A percentile compares a stretch with the other conserved stretches of the same genome.
These are phyloP conservation scores for Nebria salina DNA, from an alignment of 2,888 invertebrate species.

Conservation along the genomic window DNA sequence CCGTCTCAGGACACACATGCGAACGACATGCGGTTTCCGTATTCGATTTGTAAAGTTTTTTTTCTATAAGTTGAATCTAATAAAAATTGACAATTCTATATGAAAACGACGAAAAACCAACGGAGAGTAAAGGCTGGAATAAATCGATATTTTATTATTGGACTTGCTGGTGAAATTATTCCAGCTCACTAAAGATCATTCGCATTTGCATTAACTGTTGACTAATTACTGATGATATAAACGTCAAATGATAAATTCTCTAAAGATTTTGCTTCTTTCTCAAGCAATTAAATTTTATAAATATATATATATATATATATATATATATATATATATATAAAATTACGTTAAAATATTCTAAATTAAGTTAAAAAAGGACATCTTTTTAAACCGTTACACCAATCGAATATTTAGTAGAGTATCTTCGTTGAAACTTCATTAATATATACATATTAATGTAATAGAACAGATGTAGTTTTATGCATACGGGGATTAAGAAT, in stretches of 20 bases:
- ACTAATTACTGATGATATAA: not conserved
- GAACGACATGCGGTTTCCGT: not conserved
- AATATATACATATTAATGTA: too few species aligned
- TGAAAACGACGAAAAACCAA: not conserved
- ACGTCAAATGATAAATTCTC: not conserved
- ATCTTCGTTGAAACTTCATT: too few species aligned
- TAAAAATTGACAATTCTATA: not conserved
- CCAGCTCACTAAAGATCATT: not conserved
- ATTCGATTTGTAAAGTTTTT: slow-evolving; percentile 1
- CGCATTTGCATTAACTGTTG: not conserved
- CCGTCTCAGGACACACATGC: not conserved
- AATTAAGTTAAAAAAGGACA: too few species aligned
- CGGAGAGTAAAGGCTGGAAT: not conserved
- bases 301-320: too few species aligned
- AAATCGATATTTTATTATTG: not conserved
- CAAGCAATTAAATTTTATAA: not conserved
- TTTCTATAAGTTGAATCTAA: not conserved
- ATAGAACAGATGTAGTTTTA: too few species aligned
- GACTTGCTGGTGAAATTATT: not conserved
- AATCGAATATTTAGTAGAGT: too few species aligned
- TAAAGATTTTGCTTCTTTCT: not conserved
- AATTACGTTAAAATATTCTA: too few species aligned
- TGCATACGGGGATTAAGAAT: too few species aligned
- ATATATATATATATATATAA: too few species aligned
- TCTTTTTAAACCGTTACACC: too few species aligned